Evolutionary conservation across 2,888 invertebrate genomes (phyloP).

Genomic region (Drosophila quinaria): DNA sequence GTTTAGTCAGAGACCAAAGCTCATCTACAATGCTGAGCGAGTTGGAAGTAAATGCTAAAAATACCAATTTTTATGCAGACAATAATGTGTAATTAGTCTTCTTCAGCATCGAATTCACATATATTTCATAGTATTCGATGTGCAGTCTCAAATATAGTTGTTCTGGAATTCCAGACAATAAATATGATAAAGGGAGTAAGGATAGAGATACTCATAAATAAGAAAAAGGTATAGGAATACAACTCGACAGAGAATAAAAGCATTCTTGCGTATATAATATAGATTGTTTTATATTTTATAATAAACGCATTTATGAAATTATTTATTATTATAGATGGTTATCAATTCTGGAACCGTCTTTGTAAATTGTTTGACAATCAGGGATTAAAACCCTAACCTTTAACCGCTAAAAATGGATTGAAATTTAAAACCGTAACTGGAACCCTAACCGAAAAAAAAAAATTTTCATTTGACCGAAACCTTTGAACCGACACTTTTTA

Average conservation of each 20-base stretch:
- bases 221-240: neutral
- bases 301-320: neutral
- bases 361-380: too few species aligned
- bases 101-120: neutral
- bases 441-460: too few species aligned
- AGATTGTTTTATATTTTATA: neutral
- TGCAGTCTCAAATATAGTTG: neutral
- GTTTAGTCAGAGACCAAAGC: neutral
- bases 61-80: neutral
- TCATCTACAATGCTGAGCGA: conserved; percentile 1
- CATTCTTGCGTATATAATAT: too few species aligned
- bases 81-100: neutral
- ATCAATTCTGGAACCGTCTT: too few species aligned
- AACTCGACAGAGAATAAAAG: too few species aligned
- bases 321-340: neutral
- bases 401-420: too few species aligned
- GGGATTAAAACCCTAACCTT: too few species aligned
- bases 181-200: neutral
- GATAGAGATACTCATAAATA: neutral
- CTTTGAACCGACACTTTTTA: too few species aligned
- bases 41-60: neutral
- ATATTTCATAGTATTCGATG: neutral
- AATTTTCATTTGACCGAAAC: too few species aligned
- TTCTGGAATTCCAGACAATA: neutral
- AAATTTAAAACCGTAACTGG: too few species aligned